Base-by-base conservation (phyloP, 2,888 invertebrate genomes). In the Lepas anatifera region DNA sequence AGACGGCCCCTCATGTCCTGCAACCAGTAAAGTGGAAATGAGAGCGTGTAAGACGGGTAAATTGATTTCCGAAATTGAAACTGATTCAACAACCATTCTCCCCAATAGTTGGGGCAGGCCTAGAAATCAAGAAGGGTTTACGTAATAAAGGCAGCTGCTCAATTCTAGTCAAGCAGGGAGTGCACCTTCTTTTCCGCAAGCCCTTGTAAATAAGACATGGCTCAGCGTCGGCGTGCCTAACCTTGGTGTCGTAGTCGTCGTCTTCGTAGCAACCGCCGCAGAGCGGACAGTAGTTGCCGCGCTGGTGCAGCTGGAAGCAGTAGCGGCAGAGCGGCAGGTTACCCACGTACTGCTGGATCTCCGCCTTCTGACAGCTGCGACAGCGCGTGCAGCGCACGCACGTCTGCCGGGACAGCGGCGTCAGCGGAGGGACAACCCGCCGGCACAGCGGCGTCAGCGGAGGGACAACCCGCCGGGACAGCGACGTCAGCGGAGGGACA, bases 281-380 rank as follows among this genome's bases (percentile, higher is more conserved):
- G 1, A 95, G 83, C 0, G 95, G 94, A 80, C 96, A 96, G 79
- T 86, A 93, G 79, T 92, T 94, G 72, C 92, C 94, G 79, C 90
- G 89, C 77, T 92, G 90, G 71, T 91, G 85, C 71, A 92, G 83
- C 77, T 89, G 88, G 78, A 93, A 92, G 81, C 96, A 96, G 52
- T 87, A 85, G 41, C 87, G 86, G 79, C 96, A 96, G 78, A 95
- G 86, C 7, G 92, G 90, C 75, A 92, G 83, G 79, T 93, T 91
- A 18, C 90, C 90, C 48, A 91, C 88, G 76, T 89, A 89, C 78
- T 89, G 88, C 76, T 87, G 87, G 18, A 73, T 71, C 69, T 70
- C 70, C 39, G 73, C 70, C 68, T 68, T 73, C 37, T 70, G 71
- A 67, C 74, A 74, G 68, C 73, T 71, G 41, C 67, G 66, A 68